Evolutionary conservation across 2,888 invertebrate genomes (phyloP), one percentile per base, ranked within the genome.

Genomic region (Periphyllus acericola): DNA sequence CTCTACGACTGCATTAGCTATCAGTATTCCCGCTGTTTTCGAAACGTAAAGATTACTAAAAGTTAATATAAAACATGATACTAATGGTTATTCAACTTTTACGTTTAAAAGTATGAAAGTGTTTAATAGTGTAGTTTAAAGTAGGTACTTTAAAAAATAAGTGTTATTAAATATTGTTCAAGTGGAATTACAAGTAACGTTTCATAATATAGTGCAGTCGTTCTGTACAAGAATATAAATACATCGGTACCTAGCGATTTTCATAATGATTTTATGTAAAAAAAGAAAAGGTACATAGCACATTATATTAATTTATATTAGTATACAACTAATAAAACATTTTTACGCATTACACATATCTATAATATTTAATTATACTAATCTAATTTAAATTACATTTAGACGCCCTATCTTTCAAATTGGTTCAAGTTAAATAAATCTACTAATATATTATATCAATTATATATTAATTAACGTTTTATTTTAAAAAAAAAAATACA

Each of bases 221-320:
- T 25, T 60, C 4, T 40, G 60, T 60, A 60, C 21, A 60, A 40
- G 17, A 29, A 36, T 46, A 46, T 46, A 66, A 66, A 76, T 34
- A 75, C n/a, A 36, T 17, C n/a, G n/a, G n/a, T n/a, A n/a, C n/a
- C n/a, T n/a, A 25, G 83, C 32, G 46, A 46, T 78, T 52, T 78
- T 40, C 40, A 86, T 32, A 29, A 87, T 87, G 86, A 87, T 80
- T 80, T 74, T 87, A 66, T 87, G 86, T 34, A 80, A 87, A 87
- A 87, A 87, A 74, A 55, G 86, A 80, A 79, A 74, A 87, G 80
- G 86, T 87, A 87, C 80, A n/a, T n/a, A 21, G 60, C 36, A 5
- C 0, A 71, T 85, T 36, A 36, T 36, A 79, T 34, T 34, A 25
- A 14, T n/a, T 32, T 71, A n/a, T 60, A 9, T 21, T 55, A 17